Base-by-base conservation (phyloP, 2,797 vertebrate species). In the Enoplosus armatus region DNA sequence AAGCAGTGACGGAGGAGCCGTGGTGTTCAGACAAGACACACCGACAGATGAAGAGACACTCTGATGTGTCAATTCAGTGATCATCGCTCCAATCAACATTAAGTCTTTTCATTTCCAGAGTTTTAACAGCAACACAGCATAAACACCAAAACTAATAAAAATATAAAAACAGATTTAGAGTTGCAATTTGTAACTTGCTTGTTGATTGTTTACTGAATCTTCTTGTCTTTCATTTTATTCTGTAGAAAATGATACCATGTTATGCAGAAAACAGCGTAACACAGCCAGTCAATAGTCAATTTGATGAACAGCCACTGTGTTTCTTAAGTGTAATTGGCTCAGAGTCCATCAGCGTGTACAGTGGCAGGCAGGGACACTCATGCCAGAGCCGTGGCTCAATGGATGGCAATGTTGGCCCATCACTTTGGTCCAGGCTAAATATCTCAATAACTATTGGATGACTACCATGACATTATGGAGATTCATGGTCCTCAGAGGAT, bases 1-100 rank as follows among this genome's bases (percentile, higher is more conserved):
- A 64, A 90, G 85, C 73, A 73, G 78, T 84, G 35, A 91, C 43
- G 6, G 56, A 80, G 66, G 60, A 70, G 48, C 48, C 2, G 4
- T 3, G 50, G 53, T 80, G 69, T 43, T 84, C 26, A 76, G 75
- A 77, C 22, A 14, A 51, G 63, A 66, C 35, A 26, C 22, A 72
- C 45, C 15, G 18, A 14, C 43, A 27, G 15, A 70, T n/a, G 2
- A 51, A 37, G 55, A 69, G 31, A 58, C 14, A 7, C 26, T 54
- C 62, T 24, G 31, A 51, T 55, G 43, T 39, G 26, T 71, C 53
- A 54, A 11, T 41, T 41, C 59, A 62, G 20, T 47, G 18, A 14
- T 33, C 43, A 15, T 50, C 22, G 14, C 18, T 29, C 26, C 6
- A 51, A 54, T 12, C 27, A n/a, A 10, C 43, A 4, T n/a, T 11